Evolutionary conservation across 2,113 vertebrate species (phyloP).

Genomic region (Labeo catla): DNA sequence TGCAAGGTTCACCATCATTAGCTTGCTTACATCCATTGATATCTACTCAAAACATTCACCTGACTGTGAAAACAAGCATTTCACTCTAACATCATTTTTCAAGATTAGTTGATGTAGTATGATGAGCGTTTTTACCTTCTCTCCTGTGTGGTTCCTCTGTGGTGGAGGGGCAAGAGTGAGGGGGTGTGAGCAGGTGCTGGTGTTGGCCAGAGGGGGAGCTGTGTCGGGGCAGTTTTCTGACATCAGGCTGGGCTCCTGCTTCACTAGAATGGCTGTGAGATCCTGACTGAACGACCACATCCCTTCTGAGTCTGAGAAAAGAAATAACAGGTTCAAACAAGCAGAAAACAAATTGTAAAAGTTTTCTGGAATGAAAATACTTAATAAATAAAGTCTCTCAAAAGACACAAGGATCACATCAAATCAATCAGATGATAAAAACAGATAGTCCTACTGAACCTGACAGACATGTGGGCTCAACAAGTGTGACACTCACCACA

Average conservation of each 20-base stretch:
- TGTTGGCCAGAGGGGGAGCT: constrained; percentile 66
- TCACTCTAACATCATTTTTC: neutral
- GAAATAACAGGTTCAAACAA: constrained; percentile 18
- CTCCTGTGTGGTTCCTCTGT: constrained; percentile 81
- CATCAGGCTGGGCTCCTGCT: constrained; percentile 87
- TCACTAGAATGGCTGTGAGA: constrained; percentile 93
- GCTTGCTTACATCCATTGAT: neutral
- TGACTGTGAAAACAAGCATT: neutral
- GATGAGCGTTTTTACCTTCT: constrained; percentile 72
- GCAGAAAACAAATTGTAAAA: neutral
- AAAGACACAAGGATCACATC: no score
- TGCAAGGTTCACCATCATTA: constrained; percentile 48
- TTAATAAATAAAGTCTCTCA: no score
- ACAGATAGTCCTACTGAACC: neutral
- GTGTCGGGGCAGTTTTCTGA: constrained; percentile 74
- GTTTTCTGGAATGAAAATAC: no score
- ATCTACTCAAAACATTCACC: neutral
- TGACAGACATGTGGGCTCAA: no score
- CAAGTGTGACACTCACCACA: no score
- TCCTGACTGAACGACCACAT: constrained; percentile 94
- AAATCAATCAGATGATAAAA: neutral
- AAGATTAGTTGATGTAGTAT: neutral
- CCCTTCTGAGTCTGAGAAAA: constrained; percentile 82
- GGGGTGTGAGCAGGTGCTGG: constrained; percentile 64
- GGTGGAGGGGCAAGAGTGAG: constrained; percentile 84